phyloP scores from a whole-genome alignment of 2,113 vertebrate genomes.

The Paratilapia polleni region DNA sequence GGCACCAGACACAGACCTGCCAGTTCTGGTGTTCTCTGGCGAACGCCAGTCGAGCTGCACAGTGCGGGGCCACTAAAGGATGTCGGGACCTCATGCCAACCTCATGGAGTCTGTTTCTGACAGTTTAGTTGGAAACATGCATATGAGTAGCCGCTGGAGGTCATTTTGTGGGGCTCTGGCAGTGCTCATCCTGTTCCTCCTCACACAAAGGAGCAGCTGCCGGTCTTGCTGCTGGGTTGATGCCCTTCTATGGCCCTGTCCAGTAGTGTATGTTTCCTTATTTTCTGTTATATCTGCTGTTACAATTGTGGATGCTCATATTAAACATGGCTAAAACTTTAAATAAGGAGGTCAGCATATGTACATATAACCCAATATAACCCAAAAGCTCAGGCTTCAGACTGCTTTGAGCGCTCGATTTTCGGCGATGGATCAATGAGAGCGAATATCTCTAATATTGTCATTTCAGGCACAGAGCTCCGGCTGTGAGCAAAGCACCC shows the following conservation, averaged over 20 bases:
- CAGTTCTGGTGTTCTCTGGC: neutral
- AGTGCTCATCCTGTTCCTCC: too few relatives aligned
- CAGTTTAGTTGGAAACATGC: neutral
- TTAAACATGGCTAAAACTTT: neutral
- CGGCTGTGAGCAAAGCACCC: neutral
- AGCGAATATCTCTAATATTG: too few relatives aligned
- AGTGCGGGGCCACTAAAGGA: neutral
- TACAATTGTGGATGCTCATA: neutral
- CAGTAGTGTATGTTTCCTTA: neutral
- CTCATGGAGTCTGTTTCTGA: neutral
- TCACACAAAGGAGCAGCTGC: neutral
- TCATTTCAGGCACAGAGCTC: neutral
- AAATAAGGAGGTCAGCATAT: neutral
- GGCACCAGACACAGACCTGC: neutral
- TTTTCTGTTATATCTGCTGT: neutral
- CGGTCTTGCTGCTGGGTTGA: neutral
- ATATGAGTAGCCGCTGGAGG: neutral
- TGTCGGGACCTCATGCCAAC: neutral
- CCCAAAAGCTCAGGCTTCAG: neutral
- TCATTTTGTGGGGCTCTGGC: too few relatives aligned
- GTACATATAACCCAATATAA: neutral
- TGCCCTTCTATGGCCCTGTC: neutral
- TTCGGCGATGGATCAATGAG: too few relatives aligned
- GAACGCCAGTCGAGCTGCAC: neutral
- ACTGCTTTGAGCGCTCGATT: too few relatives aligned